phyloP scores from a whole-genome alignment of 2,888 invertebrate species.

The Drosophila colorata region DNA sequence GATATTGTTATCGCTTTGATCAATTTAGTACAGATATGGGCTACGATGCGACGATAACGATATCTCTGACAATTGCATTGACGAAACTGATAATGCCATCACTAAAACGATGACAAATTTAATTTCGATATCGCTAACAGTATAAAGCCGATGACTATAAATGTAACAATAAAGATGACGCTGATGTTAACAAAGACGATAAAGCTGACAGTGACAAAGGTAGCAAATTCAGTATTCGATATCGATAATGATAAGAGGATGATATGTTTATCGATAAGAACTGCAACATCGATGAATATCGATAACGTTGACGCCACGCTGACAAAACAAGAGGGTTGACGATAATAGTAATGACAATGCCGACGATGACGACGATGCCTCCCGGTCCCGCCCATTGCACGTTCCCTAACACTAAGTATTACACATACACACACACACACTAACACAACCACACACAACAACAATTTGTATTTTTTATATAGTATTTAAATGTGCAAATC shows the following conservation, averaged over 20 bases:
- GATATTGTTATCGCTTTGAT: no score
- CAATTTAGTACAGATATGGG: no score
- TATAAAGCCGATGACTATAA: no score
- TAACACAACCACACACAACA: constrained; percentile 16
- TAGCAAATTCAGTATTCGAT: background rate
- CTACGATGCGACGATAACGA: no score
- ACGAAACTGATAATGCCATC: no score
- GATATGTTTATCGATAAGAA: background rate
- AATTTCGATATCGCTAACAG: no score
- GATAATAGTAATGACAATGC: background rate
- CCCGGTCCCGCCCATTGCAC: constrained; percentile 47
- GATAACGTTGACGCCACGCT: background rate
- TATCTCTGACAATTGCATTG: no score
- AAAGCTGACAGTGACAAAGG: background rate
- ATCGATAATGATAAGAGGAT: constrained; percentile 2
- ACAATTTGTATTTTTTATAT: constrained; percentile 77
- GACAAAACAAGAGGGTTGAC: background rate
- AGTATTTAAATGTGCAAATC: constrained; percentile 67
- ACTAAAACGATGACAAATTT: no score
- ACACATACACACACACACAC: constrained; percentile 29
- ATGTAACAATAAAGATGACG: background rate
- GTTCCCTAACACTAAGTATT: constrained; percentile 60
- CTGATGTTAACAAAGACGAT: constrained; percentile 1
- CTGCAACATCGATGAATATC: background rate
- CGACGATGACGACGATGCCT: constrained; percentile 20